Conservation (phyloP, 2,113 vertebrate species). For the Ochotona princeps region DNA sequence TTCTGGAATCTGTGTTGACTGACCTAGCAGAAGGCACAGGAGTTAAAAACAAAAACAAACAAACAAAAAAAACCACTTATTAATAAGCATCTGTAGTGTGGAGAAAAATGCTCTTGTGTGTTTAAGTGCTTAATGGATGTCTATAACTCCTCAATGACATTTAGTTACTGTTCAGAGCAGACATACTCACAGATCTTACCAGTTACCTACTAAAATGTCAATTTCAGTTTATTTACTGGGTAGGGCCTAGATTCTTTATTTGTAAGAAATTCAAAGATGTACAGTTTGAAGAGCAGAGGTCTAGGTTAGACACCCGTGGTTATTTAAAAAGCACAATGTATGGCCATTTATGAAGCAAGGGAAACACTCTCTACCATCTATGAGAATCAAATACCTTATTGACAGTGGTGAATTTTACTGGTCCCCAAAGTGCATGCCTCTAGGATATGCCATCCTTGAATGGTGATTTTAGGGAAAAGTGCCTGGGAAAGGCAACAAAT, state of each 20-base stretch:
- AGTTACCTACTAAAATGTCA: neutral
- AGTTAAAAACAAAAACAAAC: too few relatives aligned
- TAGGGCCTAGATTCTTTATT: neutral
- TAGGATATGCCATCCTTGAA: neutral
- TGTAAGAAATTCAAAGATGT: neutral
- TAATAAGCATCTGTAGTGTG: neutral
- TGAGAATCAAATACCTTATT: neutral
- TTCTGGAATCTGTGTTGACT: neutral
- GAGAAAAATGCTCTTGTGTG: neutral
- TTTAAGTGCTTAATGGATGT: neutral
- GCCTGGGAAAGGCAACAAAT: neutral
- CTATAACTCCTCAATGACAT: neutral
- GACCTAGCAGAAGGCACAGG: neutral
- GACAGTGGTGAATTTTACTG: neutral
- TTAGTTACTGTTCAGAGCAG: neutral
- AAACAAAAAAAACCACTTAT: too few relatives aligned
- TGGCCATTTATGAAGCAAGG: neutral
- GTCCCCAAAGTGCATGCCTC: neutral
- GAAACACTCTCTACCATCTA: neutral
- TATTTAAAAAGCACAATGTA: slow-evolving; percentile 10
- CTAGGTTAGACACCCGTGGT: neutral
- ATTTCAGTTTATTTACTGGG: neutral
- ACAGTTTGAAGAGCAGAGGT: neutral
- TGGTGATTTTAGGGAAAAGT: neutral
- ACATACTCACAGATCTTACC: neutral